Base-by-base conservation (phyloP, 2,113 vertebrate species). In the Strigops habroptila region DNA sequence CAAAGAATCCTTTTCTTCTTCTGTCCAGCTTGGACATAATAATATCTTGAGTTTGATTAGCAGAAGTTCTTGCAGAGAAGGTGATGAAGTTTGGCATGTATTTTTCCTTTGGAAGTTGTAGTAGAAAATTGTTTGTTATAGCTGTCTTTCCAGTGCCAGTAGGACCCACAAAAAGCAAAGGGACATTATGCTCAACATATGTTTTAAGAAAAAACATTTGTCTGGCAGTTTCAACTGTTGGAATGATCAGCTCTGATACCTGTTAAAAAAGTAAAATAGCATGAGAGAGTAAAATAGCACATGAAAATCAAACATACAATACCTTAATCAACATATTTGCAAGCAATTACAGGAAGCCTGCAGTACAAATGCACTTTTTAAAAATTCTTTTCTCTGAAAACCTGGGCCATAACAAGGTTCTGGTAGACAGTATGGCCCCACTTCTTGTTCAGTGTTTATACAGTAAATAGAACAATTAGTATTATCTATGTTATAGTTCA, bases 121-220 rank as follows among this genome's bases (percentile, higher is more conserved):
- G 97, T 67, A 99, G 97, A 91, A 99, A 99, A 96, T 95, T 99
- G 95, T 98, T 98, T 83, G 98, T 99, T 96, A 99, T 99, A 68
- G 97, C 98, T 51, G 99, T 99, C 96, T 99, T 99, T 44, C 99
- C 99, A 13, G 99, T 99, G 89, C 99, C 99, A n/a, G 99, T 99
- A 75, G 99, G 98, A 41, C 99, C 99, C 91, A 99, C 98, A 49
- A 99, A 99, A 69, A 99, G 96, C 91, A 97, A 53, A 15, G 99
- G 98, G 41, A 99, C 94, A 77, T 97, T 97, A 70, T 99, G 99
- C 3, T 98, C 97, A 91, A 99, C 90, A 65, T 98, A 99, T 4
- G 98, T 98, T 76, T 97, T 98, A 81, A 99, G 97, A 97, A 99
- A 99, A 96, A 99, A 99, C 14, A 96, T 95, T 81, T 99, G 99